Evolutionary conservation across 2,113 vertebrate species (phyloP), one percentile per base, ranked within the genome.

Genomic region (Burhinus oedicnemus): DNA sequence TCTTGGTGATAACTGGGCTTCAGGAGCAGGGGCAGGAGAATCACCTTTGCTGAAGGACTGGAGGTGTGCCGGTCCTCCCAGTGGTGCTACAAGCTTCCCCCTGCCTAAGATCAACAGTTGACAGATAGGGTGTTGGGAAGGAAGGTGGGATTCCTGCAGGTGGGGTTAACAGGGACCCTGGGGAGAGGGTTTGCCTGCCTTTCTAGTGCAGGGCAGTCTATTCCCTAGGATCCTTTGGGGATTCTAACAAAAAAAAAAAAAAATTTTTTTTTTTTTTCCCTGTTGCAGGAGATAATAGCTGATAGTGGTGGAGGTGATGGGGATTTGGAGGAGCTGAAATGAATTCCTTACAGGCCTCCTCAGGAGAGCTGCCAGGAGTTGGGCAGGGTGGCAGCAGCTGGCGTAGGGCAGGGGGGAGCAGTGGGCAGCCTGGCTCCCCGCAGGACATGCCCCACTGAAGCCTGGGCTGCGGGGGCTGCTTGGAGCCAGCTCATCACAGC

Each of bases 41-140:
- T 34, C n/a, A 6, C n/a, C 32, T n/a, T 29, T 0, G 5, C 64
- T 64, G 79, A 51, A 29, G 80, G 83, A 22, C 7, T 49, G n/a
- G 6, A 38, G 15, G 5, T 27, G 10, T 83, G 47, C 69, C 68
- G 21, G 14, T 77, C 27, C 61, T 94, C 15, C 7, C 34, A 22
- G 58, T 5, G 61, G 11, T 38, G 62, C 32, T 61, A 19, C 36
- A 8, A 19, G 36, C 40, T 30, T 15, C 42, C 26, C 7, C 0
- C 0, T 45, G 16, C 1, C 0, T 14, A 2, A 30, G 34, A 32
- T 30, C 72, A 58, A 0, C 22, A 3, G 0, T 12, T 34, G 81
- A 3, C 11, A n/a, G 60, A 17, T 75, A 13, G 20, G 36, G 11
- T 22, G 3, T 17, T 34, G 57, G 69, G 70, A 85, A 82, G 79